Evolutionary conservation across 2,888 invertebrate genomes (phyloP).

Genomic region (Agrotis exclamationis): DNA sequence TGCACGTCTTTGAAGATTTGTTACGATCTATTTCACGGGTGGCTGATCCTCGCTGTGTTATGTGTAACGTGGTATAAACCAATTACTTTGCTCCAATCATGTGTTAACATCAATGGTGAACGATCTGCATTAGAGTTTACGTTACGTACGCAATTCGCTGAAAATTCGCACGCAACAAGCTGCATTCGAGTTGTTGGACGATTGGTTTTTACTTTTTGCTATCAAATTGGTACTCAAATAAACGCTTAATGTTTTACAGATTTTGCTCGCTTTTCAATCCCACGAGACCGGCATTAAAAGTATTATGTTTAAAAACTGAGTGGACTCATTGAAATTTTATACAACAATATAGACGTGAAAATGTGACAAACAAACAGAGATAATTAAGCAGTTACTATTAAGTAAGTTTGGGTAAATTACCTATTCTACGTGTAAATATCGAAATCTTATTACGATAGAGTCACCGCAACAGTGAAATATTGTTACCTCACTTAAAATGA

Average conservation of each 20-base stretch:
- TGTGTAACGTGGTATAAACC: constrained; percentile 51
- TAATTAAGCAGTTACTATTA: too few species aligned
- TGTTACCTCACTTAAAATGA: neutral
- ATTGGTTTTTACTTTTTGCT: too few species aligned
- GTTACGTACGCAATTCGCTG: constrained; percentile 36
- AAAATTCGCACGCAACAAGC: constrained; percentile 30
- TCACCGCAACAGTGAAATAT: neutral
- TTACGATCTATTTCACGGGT: constrained; percentile 60
- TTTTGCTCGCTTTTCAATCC: too few species aligned
- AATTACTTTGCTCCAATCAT: constrained; percentile 53
- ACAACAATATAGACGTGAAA: too few species aligned
- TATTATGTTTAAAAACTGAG: too few species aligned
- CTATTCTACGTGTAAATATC: neutral
- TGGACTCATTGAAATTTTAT: neutral
- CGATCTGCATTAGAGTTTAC: constrained; percentile 34
- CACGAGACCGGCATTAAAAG: too few species aligned
- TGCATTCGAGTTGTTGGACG: constrained; percentile 1
- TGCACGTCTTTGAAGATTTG: constrained; percentile 64
- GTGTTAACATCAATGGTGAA: constrained; percentile 46
- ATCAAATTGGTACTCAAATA: too few species aligned
- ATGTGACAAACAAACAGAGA: too few species aligned
- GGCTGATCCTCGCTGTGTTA: constrained; percentile 29
- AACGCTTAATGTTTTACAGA: too few species aligned
- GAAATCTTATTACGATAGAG: neutral
- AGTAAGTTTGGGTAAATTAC: too few species aligned